Base-by-base conservation (phyloP, 2,797 vertebrate species). In the Alosa sapidissima region DNA sequence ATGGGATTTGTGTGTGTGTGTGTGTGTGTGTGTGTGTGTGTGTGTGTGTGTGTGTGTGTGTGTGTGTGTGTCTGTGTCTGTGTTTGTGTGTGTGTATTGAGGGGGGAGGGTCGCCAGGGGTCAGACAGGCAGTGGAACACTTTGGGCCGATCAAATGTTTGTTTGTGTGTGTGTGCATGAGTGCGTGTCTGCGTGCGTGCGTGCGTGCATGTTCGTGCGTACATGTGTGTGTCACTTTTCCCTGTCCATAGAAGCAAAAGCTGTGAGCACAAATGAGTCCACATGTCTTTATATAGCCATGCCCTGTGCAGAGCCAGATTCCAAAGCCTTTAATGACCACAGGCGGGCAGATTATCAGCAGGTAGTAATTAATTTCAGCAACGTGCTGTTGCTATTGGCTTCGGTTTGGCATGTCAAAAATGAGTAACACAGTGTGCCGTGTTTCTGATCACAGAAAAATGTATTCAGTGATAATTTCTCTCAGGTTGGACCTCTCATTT, bases 71-170 rank as follows among this genome's bases (percentile, higher is more conserved):
- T 52, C 51, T 52, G 0, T 52, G 51, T 52, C 51, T 13, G 51
- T 52, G 51, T 55, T 1, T 55, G 16, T 5, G 2, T 55, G 54
- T 55, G 7, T 62, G 55, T 36, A 10, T 36, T 49, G 24, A 52
- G 84, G 86, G 10, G 45, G 47, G 45, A 55, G 86, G 88, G 87
- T 89, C 86, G 84, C 81, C 68, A 68, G 45, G 62, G 87, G 86
- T 86, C 88, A 88, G 87, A 87, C 87, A 88, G 85, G 89, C 85
- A 85, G 81, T 86, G 85, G 88, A 91, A 89, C 88, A 88, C 85
- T 85, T 83, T 60, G 41, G 55, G 75, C 83, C 87, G 84, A 88
- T 88, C 87, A 87, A 89, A 90, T 90, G 52, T 54, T 0, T 62
- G 60, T 62, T 21, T 62, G 60, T 62, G n/a, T 10, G n/a, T 33